Evolutionary conservation across 2,888 invertebrate species (phyloP), one percentile per base, ranked within the genome.

Genomic region (Arctia plantaginis): DNA sequence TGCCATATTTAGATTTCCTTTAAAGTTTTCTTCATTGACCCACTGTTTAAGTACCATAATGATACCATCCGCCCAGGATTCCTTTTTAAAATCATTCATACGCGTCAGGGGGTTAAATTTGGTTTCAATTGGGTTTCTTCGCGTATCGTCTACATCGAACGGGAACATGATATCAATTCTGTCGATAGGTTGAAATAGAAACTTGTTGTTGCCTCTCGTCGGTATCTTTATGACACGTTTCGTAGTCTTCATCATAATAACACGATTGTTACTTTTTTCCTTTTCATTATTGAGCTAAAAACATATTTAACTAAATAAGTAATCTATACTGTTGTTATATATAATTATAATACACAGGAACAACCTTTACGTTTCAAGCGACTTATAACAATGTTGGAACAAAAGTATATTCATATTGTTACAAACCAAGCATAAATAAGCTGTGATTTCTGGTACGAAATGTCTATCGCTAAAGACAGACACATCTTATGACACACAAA

Each of bases 211-310:
- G 79, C 82, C 89, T 2, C 91, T 87, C 73, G 85, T 92, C 0
- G 97, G 97, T 72, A 97, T 96, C 90, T 97, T 97, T 66, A 98
- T 96, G 7, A 97, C 96, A n/a, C 98, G 96, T 88, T 97, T 97
- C 0, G 97, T 97, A 15, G 97, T 97, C 88, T 97, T 97, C 90
- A 97, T 96, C 90, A 97, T 96, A 39, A 97, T 96, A 18, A 97
- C 96, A 69, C 97, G 96, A 72, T 96, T 95, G 44, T 93, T 95
- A 69, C 94, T 95, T 81, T 96, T 95, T 72, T 97, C 96, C 77
- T 96, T 96, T 33, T 96, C 96, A 66, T 95, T 93, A 80, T 93
- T 94, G 7, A 96, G 96, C 89, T 97, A 90, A 92, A 85, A 87
- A 86, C 81, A 81, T 67, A 76, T 70, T 72, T 33, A 27, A 35